phyloP scores from a whole-genome alignment of 2,797 vertebrate genomes.

The Sebastes matsubarae region DNA sequence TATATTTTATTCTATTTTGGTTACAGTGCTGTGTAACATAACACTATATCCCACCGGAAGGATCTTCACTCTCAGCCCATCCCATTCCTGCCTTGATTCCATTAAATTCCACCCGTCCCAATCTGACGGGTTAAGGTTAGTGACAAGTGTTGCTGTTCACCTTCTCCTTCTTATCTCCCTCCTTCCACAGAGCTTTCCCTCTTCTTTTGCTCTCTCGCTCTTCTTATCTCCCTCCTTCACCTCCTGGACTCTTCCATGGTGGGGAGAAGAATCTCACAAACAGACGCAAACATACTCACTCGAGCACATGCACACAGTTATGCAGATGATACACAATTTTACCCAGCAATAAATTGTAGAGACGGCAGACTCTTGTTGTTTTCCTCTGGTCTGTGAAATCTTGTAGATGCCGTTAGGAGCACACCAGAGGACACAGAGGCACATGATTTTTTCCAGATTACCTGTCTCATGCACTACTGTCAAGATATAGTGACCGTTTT shows the following conservation, averaged over 20 bases:
- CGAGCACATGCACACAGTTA: not conserved
- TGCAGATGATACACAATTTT: conserved; percentile 1
- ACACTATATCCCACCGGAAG: not conserved
- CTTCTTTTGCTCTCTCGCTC: conserved; percentile 45
- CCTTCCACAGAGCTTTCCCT: conserved; percentile 74
- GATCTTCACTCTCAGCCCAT: conserved; percentile 6
- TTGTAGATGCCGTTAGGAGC: too few species aligned
- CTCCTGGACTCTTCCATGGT: conserved; percentile 28
- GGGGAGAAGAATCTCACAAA: conserved; percentile 9
- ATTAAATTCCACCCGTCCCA: conserved; percentile 68
- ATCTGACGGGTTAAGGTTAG: conserved; percentile 71
- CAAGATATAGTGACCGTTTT: too few species aligned
- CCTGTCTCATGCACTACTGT: too few species aligned
- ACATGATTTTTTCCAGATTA: too few species aligned
- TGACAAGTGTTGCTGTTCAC: conserved; percentile 90
- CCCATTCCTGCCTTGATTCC: conserved; percentile 42
- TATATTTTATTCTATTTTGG: not conserved
- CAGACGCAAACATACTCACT: not conserved
- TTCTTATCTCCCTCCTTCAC: conserved; percentile 76
- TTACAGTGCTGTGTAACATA: not conserved
- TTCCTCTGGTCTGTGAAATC: too few species aligned
- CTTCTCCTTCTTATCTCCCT: conserved; percentile 88
- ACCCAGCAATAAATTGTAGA: too few species aligned
- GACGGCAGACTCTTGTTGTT: too few species aligned
- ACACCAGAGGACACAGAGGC: too few species aligned